phyloP scores from a whole-genome alignment of 2,797 vertebrate genomes.

The Phataginus tricuspis region DNA sequence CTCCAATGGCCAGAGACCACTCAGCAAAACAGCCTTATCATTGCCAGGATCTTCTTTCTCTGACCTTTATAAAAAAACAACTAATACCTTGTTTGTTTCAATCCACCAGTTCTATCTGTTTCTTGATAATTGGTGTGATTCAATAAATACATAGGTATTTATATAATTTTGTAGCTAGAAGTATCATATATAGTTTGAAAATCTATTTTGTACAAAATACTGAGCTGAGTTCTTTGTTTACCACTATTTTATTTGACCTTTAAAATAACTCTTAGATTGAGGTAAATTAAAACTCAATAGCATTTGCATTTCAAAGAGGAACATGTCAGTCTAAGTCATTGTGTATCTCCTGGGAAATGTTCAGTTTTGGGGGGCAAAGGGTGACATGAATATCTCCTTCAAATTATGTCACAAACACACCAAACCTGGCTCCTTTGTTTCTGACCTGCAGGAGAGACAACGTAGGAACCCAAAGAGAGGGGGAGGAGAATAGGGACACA shows the following conservation, averaged over 20 bases:
- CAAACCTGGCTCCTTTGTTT: background rate
- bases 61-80: background rate
- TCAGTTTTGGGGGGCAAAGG: background rate
- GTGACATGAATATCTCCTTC: background rate
- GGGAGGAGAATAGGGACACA: too few relatives aligned
- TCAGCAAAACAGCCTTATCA: background rate
- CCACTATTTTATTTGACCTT: background rate
- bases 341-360: background rate
- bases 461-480: too few relatives aligned
- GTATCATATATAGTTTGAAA: background rate
- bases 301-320: background rate
- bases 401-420: background rate
- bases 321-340: background rate
- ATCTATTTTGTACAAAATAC: background rate
- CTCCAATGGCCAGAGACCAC: background rate
- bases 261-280: background rate
- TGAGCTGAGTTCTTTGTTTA: background rate
- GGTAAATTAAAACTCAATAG: background rate
- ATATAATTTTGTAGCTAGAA: background rate
- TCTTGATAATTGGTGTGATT: background rate
- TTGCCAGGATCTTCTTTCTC: background rate
- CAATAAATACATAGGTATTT: background rate
- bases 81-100: background rate
- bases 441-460: too few relatives aligned
- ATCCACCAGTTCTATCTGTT: background rate